A percentile compares a stretch with the other conserved stretches of the same genome.
These are phyloP conservation scores for Myzus persicae DNA, from an alignment of 1,140 invertebrate species.

Conservation along the genomic window DNA sequence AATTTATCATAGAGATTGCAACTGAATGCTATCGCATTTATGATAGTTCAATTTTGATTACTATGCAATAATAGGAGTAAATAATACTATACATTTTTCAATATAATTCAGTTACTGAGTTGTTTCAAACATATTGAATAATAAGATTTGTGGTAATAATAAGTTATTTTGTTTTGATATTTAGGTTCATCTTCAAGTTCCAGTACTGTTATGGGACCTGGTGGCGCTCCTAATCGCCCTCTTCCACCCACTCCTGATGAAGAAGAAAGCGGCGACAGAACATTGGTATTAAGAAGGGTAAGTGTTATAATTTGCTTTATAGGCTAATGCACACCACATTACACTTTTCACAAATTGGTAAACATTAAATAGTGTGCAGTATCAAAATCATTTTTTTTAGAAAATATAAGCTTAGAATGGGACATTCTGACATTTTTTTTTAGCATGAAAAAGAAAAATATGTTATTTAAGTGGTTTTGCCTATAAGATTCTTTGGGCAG, in stretches of 20 bases:
- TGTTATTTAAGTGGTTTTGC: constrained; percentile 18
- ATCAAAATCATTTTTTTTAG: neutral
- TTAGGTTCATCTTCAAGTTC: constrained; percentile 53
- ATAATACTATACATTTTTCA: neutral
- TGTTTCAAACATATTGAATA: neutral
- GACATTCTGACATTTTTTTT: constrained; percentile 30
- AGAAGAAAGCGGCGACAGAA: constrained; percentile 85
- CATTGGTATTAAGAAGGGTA: constrained; percentile 89
- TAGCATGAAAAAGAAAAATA: constrained; percentile 45
- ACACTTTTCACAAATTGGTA: constrained; percentile 55
- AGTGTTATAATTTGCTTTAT: constrained; percentile 65
- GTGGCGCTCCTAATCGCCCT: constrained; percentile 86
- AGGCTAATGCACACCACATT: constrained; percentile 27
- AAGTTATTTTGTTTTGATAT: neutral
- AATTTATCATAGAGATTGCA: neutral
- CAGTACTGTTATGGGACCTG: constrained; percentile 61
- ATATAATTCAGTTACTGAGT: neutral
- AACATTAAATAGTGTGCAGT: constrained; percentile 12
- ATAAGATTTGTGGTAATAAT: neutral
- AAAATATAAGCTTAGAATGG: constrained; percentile 48
- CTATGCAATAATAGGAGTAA: neutral
- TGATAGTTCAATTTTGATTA: neutral
- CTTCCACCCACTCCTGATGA: constrained; percentile 93
- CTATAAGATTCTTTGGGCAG: constrained; percentile 22
- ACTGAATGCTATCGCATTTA: neutral